A percentile compares a stretch with the other conserved stretches of the same genome.
Evolutionary conservation across 2,888 invertebrate genomes (phyloP).

Genomic region (Achlya flavicornis): DNA sequence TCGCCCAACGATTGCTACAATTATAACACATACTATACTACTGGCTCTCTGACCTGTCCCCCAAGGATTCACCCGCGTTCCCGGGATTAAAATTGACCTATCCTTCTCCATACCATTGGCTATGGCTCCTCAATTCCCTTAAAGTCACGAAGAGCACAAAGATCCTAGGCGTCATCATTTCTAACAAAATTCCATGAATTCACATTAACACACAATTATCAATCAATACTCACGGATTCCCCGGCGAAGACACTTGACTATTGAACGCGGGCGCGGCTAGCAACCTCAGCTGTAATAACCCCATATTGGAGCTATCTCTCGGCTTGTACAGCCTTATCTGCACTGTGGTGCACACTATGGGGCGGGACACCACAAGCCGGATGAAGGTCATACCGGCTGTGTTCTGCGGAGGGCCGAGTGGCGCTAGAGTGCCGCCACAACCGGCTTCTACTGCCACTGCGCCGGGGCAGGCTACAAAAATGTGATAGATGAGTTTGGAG

Average conservation of each 20-base stretch:
- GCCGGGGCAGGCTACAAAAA: constrained; percentile 90
- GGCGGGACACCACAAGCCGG: constrained; percentile 90
- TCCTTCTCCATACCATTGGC: too few species aligned
- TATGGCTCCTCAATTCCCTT: too few species aligned
- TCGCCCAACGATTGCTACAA: constrained; percentile 91
- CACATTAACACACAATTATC: too few species aligned
- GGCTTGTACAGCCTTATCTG: constrained; percentile 91
- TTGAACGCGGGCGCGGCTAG: constrained; percentile 93
- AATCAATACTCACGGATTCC: constrained; percentile 43
- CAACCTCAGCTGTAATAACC: constrained; percentile 93
- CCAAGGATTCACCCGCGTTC: too few species aligned
- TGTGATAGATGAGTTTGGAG: neutral
- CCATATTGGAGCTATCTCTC: constrained; percentile 94
- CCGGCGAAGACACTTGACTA: constrained; percentile 69
- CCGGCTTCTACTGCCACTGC: constrained; percentile 94
- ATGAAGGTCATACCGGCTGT: constrained; percentile 95
- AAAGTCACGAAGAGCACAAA: too few species aligned
- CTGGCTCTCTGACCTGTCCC: too few species aligned
- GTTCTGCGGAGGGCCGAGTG: constrained; percentile 92
- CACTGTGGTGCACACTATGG: constrained; percentile 93
- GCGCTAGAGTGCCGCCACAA: constrained; percentile 91
- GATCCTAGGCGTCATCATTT: too few species aligned
- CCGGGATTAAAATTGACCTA: too few species aligned
- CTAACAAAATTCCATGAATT: too few species aligned
- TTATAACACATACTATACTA: too few species aligned